Evolutionary conservation across 2,797 vertebrate species (phyloP), one percentile per base, ranked within the genome.

Genomic region (Enteromius paludinosus): DNA sequence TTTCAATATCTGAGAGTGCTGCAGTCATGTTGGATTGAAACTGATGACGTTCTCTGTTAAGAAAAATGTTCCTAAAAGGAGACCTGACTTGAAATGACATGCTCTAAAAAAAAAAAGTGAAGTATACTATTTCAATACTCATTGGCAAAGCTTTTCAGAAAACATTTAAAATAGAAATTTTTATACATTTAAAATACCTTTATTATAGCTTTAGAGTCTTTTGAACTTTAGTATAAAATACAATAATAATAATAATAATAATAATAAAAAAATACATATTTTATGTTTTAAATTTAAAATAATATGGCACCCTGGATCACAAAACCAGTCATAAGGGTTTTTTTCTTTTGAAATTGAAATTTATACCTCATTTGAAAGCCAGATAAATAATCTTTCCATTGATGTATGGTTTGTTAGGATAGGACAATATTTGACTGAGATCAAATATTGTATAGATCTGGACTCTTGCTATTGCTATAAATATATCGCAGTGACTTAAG

Each of bases 1-100:
- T 81, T 81, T 74, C 45, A 74, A 74, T 65, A 81, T 82, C 61
- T 0, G 61, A 75, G 61, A 81, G 71, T 17, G 80, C 80, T 66
- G 38, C 25, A 30, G 75, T 64, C 41, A 81, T 71, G 71, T 54
- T 52, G 28, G 17, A 62, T 73, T 18, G 43, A 74, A 49, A 75
- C 45, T 28, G 45, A 49, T 73, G 41, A 81, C 0, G 28, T 47
- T 38, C 20, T 47, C 54, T 23, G 66, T 47, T 71, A 43, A 71
- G 30, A 61, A 47, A 62, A 35, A 47, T 3, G 18, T 61, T 72
- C 41, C 5, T 61, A 0, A 49, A 70, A 68, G 15, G 66, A 59
- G 25, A 8, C 79, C 18, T 62, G 38, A 62, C 20, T 61, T 72
- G 8, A 78, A 65, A 43, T 11, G 7, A 66, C 43, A 49, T 33